Conservation (phyloP, 1,140 invertebrate genomes). For the Drosophila kohkoa region DNA sequence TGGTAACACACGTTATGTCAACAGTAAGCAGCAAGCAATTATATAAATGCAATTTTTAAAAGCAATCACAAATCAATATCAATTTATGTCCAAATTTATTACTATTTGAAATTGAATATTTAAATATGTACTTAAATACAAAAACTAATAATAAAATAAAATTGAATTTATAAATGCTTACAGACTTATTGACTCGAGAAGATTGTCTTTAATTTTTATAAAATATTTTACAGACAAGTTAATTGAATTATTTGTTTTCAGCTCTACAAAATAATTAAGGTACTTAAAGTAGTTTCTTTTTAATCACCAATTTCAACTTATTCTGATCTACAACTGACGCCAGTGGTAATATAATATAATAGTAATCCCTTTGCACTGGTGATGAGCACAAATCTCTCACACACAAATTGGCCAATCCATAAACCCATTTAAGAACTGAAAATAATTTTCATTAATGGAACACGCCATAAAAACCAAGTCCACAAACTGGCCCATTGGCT, state of each 20-base stretch:
- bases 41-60: no score
- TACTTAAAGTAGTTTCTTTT: not conserved
- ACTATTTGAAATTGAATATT: no score
- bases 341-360: slow-evolving; percentile 12
- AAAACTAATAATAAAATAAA: no score
- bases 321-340: slow-evolving; percentile 6
- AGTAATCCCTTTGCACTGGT: not conserved
- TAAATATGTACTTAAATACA: no score
- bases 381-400: not conserved
- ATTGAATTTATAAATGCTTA: no score
- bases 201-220: no score
- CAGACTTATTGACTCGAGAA: no score
- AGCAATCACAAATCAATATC: no score
- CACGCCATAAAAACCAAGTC: slow-evolving; percentile 43
- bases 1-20: not conserved
- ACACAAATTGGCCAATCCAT: slow-evolving; percentile 19
- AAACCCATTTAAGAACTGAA: slow-evolving; percentile 19
- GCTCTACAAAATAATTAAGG: not conserved
- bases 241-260: no score
- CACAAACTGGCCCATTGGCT: slow-evolving; percentile 34
- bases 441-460: slow-evolving; percentile 58
- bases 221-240: no score
- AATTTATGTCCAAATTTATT: no score
- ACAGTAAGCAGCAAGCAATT: no score
- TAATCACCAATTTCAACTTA: not conserved